phyloP scores from a whole-genome alignment of 2,888 invertebrate genomes.

The Sylvicola fuscatus region DNA sequence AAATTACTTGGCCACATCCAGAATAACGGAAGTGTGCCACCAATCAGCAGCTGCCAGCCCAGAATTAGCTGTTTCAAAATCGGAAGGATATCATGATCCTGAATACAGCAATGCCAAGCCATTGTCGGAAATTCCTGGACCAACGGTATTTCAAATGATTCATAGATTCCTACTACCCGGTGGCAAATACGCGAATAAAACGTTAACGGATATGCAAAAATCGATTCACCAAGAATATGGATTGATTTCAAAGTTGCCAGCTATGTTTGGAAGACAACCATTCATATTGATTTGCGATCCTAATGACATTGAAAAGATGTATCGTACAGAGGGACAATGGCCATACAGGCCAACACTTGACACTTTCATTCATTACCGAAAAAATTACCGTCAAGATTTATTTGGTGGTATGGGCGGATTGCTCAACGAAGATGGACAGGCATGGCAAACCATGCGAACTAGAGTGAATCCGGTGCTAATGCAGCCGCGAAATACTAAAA shows the following conservation, averaged over 20 bases:
- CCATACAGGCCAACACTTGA: slow-evolving; percentile 23
- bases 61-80: too few species aligned
- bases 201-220: neutral
- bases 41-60: too few species aligned
- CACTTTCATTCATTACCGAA: slow-evolving; percentile 21
- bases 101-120: slow-evolving; percentile 3
- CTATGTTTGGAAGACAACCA: slow-evolving; percentile 12
- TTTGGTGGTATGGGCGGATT: slow-evolving; percentile 11
- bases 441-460: slow-evolving; percentile 43
- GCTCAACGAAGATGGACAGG: slow-evolving; percentile 29
- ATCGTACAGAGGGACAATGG: slow-evolving; percentile 26
- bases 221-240: slow-evolving; percentile 14
- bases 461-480: slow-evolving; percentile 45
- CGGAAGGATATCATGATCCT: neutral
- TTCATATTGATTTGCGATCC: slow-evolving; percentile 28
- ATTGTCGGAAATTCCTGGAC: slow-evolving; percentile 2
- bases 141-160: neutral
- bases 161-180: neutral
- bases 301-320: slow-evolving; percentile 27
- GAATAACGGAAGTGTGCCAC: too few species aligned
- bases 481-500: slow-evolving; percentile 34
- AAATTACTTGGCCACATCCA: too few species aligned
- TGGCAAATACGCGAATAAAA: neutral
- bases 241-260: slow-evolving; percentile 18
- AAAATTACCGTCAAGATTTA: slow-evolving; percentile 7